Base-by-base conservation (phyloP, 2,113 vertebrate genomes). In the cattle (Bos taurus) region DNA sequence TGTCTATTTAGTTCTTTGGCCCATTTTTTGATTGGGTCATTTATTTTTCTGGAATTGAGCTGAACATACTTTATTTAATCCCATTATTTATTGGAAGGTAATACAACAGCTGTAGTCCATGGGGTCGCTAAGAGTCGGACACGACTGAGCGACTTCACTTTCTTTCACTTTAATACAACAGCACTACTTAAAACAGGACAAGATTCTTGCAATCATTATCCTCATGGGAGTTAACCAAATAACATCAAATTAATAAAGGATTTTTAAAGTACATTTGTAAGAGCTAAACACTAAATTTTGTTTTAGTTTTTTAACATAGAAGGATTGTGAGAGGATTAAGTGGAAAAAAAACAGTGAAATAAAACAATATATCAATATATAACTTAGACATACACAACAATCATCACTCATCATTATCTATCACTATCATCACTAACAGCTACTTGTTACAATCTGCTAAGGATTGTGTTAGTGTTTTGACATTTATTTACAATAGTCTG, bases 201-300 rank as follows among this genome's bases (percentile, higher is more conserved):
- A 81, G n/a, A 95, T 85, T 3, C 40, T 92, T 60, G 36, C 17
- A 60, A 91, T 92, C 6, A 83, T 88, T 26, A n/a, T 5, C 40
- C 25, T 23, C 21, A 21, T 5, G 64, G 81, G n/a, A 74, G 84
- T 92, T 88, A 93, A 50, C 5, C 93, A 90, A 80, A 93, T 48
- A 23, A 60, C 11, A 43, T 67, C 13, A 91, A 64, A 95, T 97
- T 94, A 84, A 71, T 59, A 94, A 90, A 92, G 43, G 2, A 85
- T 80, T 26, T 67, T 93, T 46, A 90, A 92, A 92, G 43, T 33
- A 64, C 40, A 97, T 92, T 82, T 96, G 12, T 84, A 95, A 97
- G n/a, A 81, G 40, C 2, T 88, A 91, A 59, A 94, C 11, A 81
- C 5, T 74, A 92, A 28, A 64, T 83, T 91, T 85, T 93, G 40